Conservation (phyloP, 2,797 vertebrate genomes). For the Rousettus madagascariensis region DNA sequence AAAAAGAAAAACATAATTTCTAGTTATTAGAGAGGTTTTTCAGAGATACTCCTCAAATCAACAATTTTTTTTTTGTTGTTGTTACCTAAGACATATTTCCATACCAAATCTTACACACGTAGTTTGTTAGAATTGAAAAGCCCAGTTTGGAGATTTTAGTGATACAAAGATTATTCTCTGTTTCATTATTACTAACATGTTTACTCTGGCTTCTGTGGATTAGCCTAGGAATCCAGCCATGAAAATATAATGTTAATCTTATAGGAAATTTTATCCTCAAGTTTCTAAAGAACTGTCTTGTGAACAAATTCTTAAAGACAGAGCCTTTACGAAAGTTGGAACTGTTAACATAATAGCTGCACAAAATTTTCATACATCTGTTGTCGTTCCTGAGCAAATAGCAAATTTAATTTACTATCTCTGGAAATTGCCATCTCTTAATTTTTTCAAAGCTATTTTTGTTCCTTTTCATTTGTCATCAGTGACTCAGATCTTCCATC, state of each 20-base stretch:
- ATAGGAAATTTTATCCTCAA: neutral
- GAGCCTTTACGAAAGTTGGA: neutral
- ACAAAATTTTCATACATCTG: neutral
- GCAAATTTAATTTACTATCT: neutral
- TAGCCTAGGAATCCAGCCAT: neutral
- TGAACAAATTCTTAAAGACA: neutral
- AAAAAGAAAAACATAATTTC: neutral
- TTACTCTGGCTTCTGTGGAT: neutral
- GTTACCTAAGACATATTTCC: slow-evolving; percentile 33
- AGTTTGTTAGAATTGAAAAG: neutral
- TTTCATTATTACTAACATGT: neutral
- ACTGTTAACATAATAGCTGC: neutral
- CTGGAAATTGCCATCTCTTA: slow-evolving; percentile 17
- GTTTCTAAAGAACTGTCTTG: neutral
- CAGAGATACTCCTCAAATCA: neutral
- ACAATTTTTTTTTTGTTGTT: neutral
- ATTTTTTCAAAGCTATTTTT: neutral
- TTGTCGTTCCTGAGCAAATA: neutral
- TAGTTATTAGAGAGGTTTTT: slow-evolving; percentile 22
- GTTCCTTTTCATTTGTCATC: neutral
- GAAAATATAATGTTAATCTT: neutral
- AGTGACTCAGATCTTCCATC: neutral
- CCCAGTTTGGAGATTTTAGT: neutral
- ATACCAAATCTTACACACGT: neutral
- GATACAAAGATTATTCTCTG: neutral